Evolutionary conservation across 2,797 vertebrate genomes (phyloP), one percentile per base, ranked within the genome.

Genomic region (Tarsius wallacei): DNA sequence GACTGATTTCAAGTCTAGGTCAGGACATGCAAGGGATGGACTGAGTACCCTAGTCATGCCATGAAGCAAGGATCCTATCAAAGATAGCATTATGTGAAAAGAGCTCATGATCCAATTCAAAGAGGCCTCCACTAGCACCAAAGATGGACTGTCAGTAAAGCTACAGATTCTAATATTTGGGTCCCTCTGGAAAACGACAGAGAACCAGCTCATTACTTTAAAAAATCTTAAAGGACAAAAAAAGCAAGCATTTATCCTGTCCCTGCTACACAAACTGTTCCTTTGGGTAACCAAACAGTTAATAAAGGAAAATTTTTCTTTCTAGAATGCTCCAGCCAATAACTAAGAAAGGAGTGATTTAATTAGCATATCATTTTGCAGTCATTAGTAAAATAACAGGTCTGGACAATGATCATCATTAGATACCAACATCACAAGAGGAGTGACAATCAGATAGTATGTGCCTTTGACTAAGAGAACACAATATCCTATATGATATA

Each of bases 211-310:
- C 2, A 13, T 47, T 83, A 73, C 63, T 94, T 36, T 33, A 15
- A 87, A 95, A 94, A 90, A 14, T 92, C 55, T 76, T 82, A 63
- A 93, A 71, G 6, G 17, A n/a, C 31, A 80, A 74, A 93, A 77
- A 74, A 42, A 42, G 7, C 51, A 76, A 95, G 22, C 14, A 78
- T 68, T 90, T 93, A 57, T 55, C 74, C 70, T 74, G 6, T 26
- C 22, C 21, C 63, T 90, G 24, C 24, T 82, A 22, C 3, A 64
- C 8, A 26, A 81, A 83, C 31, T 49, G 61, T 53, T 66, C 36
- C 8, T 87, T 21, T 68, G 13, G 22, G 42, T 74, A 83, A 74
- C 24, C 21, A 71, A 73, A 71, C 21, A 82, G 47, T 3, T 81
- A 61, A 55, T 53, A 28, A 59, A 24, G 64, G 14, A 33, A 70